Conservation (phyloP, 1,140 invertebrate genomes). For the Formica exsecta region DNA sequence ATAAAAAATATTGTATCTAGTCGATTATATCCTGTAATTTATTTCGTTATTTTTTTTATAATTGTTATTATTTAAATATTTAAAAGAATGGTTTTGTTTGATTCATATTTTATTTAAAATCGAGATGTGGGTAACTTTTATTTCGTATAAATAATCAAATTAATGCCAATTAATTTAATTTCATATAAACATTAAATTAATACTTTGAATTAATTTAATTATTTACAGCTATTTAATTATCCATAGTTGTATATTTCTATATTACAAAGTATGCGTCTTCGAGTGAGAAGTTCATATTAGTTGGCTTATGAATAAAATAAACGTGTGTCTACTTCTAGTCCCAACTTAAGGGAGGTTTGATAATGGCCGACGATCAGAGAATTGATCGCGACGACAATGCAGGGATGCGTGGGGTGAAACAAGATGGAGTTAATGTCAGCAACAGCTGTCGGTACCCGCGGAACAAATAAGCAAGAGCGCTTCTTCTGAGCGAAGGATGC, state of each 20-base stretch:
- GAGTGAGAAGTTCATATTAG: background rate
- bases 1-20: background rate
- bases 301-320: slow-evolving; percentile 47
- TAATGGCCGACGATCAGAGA: slow-evolving; percentile 46
- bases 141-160: background rate
- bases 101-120: slow-evolving; percentile 2
- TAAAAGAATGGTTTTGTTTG: background rate
- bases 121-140: background rate
- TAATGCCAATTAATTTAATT: background rate
- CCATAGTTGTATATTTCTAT: background rate
- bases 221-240: slow-evolving; percentile 4
- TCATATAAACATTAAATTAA: background rate
- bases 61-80: background rate
- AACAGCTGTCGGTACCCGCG: slow-evolving; percentile 76
- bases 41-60: slow-evolving; percentile 7
- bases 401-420: slow-evolving; percentile 54
- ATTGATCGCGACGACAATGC: slow-evolving; percentile 28
- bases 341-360: slow-evolving; percentile 19
- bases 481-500: slow-evolving; percentile 36
- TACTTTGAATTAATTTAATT: background rate
- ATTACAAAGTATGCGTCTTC: background rate
- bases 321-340: background rate
- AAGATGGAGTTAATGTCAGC: slow-evolving; percentile 74
- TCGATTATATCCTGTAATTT: background rate
- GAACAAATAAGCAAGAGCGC: slow-evolving; percentile 74